These are phyloP conservation scores for Ectemnius continuus DNA, from an alignment of 2,888 invertebrate genomes.

Conservation along the genomic window DNA sequence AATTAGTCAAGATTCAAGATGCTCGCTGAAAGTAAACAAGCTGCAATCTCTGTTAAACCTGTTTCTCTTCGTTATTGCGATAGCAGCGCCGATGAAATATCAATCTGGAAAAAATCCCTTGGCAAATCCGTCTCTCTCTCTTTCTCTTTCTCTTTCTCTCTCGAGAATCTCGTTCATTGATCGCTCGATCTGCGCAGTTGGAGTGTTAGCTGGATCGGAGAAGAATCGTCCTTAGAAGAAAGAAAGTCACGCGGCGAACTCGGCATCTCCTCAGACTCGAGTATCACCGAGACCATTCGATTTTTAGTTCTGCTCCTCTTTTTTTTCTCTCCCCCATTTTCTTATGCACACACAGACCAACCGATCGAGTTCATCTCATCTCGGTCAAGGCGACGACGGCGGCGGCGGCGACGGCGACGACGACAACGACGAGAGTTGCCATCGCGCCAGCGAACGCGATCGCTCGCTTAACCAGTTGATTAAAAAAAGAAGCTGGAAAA, in stretches of 20 bases:
- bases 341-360: constrained; percentile 15
- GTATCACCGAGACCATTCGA: not conserved
- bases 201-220: not conserved
- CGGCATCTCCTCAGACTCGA: not conserved
- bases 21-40: too few relatives aligned
- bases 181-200: not conserved
- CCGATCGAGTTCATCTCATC: constrained; percentile 23
- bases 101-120: not conserved
- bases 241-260: too few relatives aligned
- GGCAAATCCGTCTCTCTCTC: too few relatives aligned
- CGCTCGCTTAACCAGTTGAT: too few relatives aligned
- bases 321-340: constrained; percentile 6
- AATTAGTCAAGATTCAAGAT: too few relatives aligned
- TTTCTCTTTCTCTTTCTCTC: too few relatives aligned
- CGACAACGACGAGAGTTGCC: too few relatives aligned
- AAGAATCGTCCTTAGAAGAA: too few relatives aligned
- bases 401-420: too few relatives aligned
- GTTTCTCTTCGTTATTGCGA: constrained; percentile 36
- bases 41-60: constrained; percentile 26
- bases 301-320: not conserved
- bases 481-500: too few relatives aligned
- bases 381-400: constrained; percentile 41
- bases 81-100: constrained; percentile 5
- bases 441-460: not conserved
- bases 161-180: too few relatives aligned